Evolutionary conservation across 2,888 invertebrate genomes (phyloP).

Genomic region (Caenorhabditis zanzibari): DNA sequence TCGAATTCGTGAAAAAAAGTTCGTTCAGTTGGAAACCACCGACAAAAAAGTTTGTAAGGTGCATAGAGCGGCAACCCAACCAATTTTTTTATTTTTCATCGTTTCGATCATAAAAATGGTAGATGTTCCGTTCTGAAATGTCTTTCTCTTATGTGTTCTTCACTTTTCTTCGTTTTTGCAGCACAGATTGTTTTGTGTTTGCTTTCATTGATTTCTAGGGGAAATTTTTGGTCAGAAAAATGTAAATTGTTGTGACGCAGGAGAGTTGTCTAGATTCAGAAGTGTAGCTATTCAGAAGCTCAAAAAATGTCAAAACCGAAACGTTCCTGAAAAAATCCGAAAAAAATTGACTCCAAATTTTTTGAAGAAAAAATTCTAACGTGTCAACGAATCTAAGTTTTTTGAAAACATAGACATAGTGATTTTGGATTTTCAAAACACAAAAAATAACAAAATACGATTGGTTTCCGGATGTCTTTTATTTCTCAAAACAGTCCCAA

Average conservation of each 20-base stretch:
- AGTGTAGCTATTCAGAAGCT: too few species aligned
- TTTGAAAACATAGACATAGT: too few species aligned
- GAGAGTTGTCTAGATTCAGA: too few species aligned
- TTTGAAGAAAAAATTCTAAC: too few species aligned
- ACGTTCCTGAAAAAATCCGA: too few species aligned
- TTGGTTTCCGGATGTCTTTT: too few species aligned
- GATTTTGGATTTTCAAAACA: too few species aligned
- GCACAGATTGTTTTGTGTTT: not conserved
- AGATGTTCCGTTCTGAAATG: conserved; percentile 33
- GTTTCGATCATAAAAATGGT: conserved; percentile 12
- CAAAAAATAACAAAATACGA: too few species aligned
- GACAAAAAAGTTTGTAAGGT: not conserved
- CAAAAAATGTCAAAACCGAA: too few species aligned
- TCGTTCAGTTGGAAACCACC: conserved; percentile 17
- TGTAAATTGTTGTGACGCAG: not conserved
- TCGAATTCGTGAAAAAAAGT: conserved; percentile 16
- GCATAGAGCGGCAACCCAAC: conserved; percentile 2
- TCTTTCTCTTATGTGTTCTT: conserved; percentile 2
- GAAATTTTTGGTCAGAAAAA: too few species aligned
- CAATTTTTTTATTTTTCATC: not conserved
- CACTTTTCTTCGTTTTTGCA: conserved; percentile 15
- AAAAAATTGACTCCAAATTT: too few species aligned
- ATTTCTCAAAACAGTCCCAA: not conserved
- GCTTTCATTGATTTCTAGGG: not conserved
- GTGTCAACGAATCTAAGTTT: too few species aligned